Conservation (phyloP, 2,113 vertebrate genomes). For the Pterocles gutturalis region DNA sequence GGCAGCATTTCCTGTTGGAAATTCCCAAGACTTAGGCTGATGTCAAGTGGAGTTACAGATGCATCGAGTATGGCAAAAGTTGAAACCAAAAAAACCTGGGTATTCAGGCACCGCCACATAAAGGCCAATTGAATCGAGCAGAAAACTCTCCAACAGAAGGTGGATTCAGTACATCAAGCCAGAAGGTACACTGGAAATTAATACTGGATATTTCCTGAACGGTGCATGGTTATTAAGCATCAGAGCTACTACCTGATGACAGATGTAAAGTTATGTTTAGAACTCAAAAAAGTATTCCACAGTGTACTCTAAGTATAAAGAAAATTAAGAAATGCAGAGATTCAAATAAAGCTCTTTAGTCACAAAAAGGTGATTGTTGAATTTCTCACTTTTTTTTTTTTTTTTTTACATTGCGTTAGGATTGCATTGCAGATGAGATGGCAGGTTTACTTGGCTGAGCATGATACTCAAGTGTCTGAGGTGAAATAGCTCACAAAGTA, state of each 20-base stretch:
- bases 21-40: conserved; percentile 18
- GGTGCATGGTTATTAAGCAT: conserved; percentile 10
- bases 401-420: neutral
- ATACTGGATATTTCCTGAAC: conserved; percentile 33
- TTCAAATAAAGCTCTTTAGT: neutral
- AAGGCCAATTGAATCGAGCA: neutral
- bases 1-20: conserved; percentile 67
- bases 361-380: neutral
- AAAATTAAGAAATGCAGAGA: neutral
- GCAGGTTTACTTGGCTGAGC: neutral
- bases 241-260: neutral
- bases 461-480: neutral
- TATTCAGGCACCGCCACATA: neutral
- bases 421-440: neutral
- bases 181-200: conserved; percentile 52
- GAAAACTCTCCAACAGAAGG: conserved; percentile 36
- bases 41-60: conserved; percentile 24
- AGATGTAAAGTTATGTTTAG: conserved; percentile 11
- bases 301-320: neutral
- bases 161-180: conserved; percentile 33
- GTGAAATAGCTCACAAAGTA: neutral
- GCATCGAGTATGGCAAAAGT: neutral
- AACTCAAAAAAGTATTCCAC: neutral
- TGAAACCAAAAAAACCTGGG: conserved; percentile 12
- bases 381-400: neutral